Evolutionary conservation across 23 tunicate genomes (phyloP), one percentile per base, ranked within the genome.

Genomic region (Phallusia fumigata): DNA sequence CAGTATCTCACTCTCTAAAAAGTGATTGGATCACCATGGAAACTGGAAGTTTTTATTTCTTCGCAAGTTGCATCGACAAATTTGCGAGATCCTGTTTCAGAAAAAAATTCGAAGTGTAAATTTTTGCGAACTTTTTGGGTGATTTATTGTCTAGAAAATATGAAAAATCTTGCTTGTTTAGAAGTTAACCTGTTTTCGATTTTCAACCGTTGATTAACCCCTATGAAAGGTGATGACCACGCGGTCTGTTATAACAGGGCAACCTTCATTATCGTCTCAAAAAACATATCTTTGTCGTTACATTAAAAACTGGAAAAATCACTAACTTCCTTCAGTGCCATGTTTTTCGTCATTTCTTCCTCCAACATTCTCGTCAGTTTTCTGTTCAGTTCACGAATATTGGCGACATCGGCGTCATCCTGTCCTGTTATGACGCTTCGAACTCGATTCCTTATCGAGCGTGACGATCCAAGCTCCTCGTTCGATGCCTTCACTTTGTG

Each of bases 271-370:
- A 10, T 40, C 47, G 10, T 5, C 10, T 40, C 10, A 40, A 40
- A 10, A 40, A 10, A 40, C 47, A 40, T 40, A 40, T 40, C 10
- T 5, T 40, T 40, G 10, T 3, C 47, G 47, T 40, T 40, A 40
- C 47, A n/a, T n/a, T n/a, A n/a, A n/a, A n/a, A n/a, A n/a, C n/a
- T n/a, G n/a, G n/a, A n/a, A n/a, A n/a, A n/a, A n/a, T n/a, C 47
- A 40, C 83, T 36, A 31, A 88, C 98, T 44, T 94, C 52, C 75
- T 89, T 94, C 26, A 94, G 85, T 28, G 90, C 83, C 74, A 82
- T 73, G 58, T 94, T 94, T 79, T 94, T 94, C 24, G 91, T 94
- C 95, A 94, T 89, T 77, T 94, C 98, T 78, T 94, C 98, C 58
- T 94, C 98, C 45, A 94, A 76, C 94, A 94, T 94, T 58, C 98